Evolutionary conservation across 2,797 vertebrate genomes (phyloP), one percentile per base, ranked within the genome.

Genomic region (Hipposideros larvatus): DNA sequence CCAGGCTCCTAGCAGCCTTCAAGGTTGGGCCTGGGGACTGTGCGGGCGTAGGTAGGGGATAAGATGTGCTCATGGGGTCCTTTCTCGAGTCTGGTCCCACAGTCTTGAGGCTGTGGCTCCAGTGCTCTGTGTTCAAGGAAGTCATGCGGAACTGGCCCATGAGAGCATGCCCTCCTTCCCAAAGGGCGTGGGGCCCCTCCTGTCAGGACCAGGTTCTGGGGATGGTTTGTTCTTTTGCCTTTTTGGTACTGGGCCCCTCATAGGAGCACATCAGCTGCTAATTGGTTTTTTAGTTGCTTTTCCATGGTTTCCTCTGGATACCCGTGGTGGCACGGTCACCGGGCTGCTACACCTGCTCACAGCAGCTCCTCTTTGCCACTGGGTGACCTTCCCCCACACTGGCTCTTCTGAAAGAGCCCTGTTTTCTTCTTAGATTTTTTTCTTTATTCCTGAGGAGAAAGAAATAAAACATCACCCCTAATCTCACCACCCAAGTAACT

Each of bases 231-330:
- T 18, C 53, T 14, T 26, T 48, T 28, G 70, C 37, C n/a, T 73
- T 46, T 68, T 43, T 37, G 51, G 79, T 8, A 7, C 75, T 26
- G 7, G 37, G 31, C 18, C 31, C 22, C 19, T 75, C 11, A 0
- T 18, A 74, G 74, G 66, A 68, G 70, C 1, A 51, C 14, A 22
- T 61, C 28, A 63, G 63, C 43, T n/a, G 55, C 80, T 83, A 48
- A 59, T 59, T 82, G 48, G 48, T 19, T 85, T 85, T 86, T 78
- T 65, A 89, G 71, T 87, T 83, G 83, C 70, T 83, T 89, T 71
- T 57, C 75, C 0, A 1, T 48, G 61, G 53, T 31, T 53, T 88
- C 57, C 21, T 51, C 16, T 68, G 61, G 48, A 14, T 53, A 28
- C 34, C 4, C 15, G 15, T 84, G 53, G 59, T 65, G 8, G 19